Conservation (phyloP, 2,113 vertebrate species). For the Lagenorhynchus albirostris region DNA sequence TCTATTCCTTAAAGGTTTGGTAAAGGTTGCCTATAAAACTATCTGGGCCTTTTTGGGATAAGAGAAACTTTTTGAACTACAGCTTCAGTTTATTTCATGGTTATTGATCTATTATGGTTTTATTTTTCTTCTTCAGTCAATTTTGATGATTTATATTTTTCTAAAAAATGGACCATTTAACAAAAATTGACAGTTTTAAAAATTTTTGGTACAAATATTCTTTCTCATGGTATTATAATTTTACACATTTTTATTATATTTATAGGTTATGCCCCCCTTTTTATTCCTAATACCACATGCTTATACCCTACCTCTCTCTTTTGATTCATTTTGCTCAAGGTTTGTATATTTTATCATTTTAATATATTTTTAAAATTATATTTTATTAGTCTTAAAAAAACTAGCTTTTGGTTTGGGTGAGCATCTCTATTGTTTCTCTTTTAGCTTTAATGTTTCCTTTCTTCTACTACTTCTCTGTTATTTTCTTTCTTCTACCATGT, state of each 20-base stretch:
- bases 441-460: not conserved
- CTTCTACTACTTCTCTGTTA: not conserved
- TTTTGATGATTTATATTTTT: constrained; percentile 9
- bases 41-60: not conserved
- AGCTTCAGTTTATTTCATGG: constrained; percentile 1
- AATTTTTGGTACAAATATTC: not conserved
- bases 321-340: not conserved
- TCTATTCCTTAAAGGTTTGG: not conserved
- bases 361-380: not conserved
- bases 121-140: constrained; percentile 24
- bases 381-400: constrained; percentile 5
- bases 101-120: constrained; percentile 13
- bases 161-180: not conserved
- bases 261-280: not conserved
- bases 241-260: not conserved
- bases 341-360: not conserved
- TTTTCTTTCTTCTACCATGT: not conserved
- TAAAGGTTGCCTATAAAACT: not conserved
- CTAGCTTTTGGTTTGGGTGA: not conserved
- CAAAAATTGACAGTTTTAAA: not conserved
- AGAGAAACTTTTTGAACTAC: not conserved
- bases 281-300: not conserved
- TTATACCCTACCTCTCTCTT: not conserved
- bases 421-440: not conserved
- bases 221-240: not conserved